Conservation (phyloP, 64 coral and sea anemone genomes). For the Montipora foliosa region DNA sequence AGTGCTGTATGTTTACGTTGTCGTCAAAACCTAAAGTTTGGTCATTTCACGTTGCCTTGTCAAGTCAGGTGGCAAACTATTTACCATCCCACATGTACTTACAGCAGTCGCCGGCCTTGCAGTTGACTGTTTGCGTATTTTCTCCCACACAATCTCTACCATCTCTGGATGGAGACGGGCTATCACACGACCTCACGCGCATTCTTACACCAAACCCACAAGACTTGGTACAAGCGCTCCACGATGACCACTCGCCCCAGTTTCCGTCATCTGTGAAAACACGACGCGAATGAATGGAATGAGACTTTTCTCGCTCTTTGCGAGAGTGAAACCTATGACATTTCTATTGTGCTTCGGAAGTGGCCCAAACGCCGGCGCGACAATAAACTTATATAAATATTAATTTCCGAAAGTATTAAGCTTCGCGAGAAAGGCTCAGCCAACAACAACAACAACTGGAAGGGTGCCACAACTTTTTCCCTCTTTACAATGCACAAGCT, state of each 20-base stretch:
- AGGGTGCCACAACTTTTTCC: too few relatives aligned
- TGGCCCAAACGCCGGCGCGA: too few relatives aligned
- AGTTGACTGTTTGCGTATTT: constrained; percentile 34
- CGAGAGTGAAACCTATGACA: too few relatives aligned
- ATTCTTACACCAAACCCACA: constrained; percentile 73
- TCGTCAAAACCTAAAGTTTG: too few relatives aligned
- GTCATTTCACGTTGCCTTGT: not conserved
- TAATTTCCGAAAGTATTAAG: too few relatives aligned
- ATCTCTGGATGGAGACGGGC: constrained; percentile 42
- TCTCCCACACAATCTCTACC: constrained; percentile 59
- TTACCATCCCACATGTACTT: constrained; percentile 16
- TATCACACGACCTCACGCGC: constrained; percentile 68
- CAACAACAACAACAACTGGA: too few relatives aligned
- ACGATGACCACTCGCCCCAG: constrained; percentile 78
- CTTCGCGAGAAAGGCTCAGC: too few relatives aligned
- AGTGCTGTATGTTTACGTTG: too few relatives aligned
- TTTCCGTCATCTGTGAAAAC: constrained; percentile 60
- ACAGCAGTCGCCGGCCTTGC: constrained; percentile 72
- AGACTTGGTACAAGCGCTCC: constrained; percentile 69
- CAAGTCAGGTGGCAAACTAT: not conserved
- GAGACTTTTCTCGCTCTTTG: not conserved
- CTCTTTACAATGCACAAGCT: too few relatives aligned
- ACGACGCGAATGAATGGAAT: not conserved
- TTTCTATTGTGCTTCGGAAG: too few relatives aligned
- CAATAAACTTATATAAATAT: too few relatives aligned